Evolutionary conservation across 1,140 invertebrate species (phyloP).

Genomic region (Drosophila kurseongensis): DNA sequence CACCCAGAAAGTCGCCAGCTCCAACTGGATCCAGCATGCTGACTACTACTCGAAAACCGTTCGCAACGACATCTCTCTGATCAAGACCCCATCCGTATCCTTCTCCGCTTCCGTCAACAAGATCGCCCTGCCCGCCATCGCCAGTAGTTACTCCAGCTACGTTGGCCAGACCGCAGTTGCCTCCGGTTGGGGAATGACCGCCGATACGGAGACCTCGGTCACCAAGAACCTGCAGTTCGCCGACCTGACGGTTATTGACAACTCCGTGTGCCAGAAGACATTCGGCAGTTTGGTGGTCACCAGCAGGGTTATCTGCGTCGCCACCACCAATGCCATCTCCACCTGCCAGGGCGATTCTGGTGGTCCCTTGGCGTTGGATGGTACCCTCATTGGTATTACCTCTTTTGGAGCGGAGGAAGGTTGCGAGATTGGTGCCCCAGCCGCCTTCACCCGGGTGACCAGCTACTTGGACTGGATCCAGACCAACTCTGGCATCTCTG

Average conservation of each 20-base stretch:
- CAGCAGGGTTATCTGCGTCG: too few relatives aligned
- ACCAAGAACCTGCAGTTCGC: slow-evolving; percentile 26
- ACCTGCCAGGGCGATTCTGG: slow-evolving; percentile 51
- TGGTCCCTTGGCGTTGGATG: slow-evolving; percentile 44
- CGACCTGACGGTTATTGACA: slow-evolving; percentile 18
- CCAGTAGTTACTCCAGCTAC: slow-evolving; percentile 28
- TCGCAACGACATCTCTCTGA: slow-evolving; percentile 43
- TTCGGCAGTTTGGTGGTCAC: slow-evolving; percentile 25
- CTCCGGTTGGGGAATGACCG: slow-evolving; percentile 46
- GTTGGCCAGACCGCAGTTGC: slow-evolving; percentile 38
- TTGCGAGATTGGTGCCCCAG: slow-evolving; percentile 68
- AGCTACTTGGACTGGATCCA: slow-evolving; percentile 86
- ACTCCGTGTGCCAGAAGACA: slow-evolving; percentile 14
- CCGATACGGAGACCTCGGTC: slow-evolving; percentile 11
- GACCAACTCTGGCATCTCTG: slow-evolving; percentile 31
- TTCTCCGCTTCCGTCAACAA: slow-evolving; percentile 31
- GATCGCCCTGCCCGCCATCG: slow-evolving; percentile 27
- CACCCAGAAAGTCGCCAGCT: slow-evolving; percentile 34
- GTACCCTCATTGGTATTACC: slow-evolving; percentile 74
- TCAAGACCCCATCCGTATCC: slow-evolving; percentile 25
- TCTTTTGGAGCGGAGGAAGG: slow-evolving; percentile 73
- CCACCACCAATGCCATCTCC: slow-evolving; percentile 24
- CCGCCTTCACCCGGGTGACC: slow-evolving; percentile 85
- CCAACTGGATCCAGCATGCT: slow-evolving; percentile 46
- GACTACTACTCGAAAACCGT: slow-evolving; percentile 34